Evolutionary conservation across 1,140 invertebrate species (phyloP).

Genomic region (Diuraphis noxia): DNA sequence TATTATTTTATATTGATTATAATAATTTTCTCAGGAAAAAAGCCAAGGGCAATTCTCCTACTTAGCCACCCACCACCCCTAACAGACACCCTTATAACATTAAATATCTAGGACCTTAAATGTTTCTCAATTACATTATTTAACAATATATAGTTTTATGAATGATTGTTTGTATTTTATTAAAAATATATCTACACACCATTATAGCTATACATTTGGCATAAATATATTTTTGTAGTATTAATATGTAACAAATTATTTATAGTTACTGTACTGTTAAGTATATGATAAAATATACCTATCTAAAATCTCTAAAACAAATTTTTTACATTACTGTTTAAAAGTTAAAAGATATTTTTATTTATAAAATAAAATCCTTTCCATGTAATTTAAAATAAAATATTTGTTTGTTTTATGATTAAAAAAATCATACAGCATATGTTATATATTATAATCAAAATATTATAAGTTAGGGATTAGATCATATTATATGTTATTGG

Average conservation of each 20-base stretch:
- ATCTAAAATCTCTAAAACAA: not conserved
- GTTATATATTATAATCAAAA: not conserved
- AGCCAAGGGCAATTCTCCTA: no score
- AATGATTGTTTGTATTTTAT: not conserved
- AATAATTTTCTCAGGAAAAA: no score
- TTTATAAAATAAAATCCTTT: not conserved
- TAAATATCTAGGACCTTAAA: not conserved
- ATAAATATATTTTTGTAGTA: slow-evolving; percentile 23
- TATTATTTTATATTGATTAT: no score
- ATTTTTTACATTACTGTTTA: not conserved
- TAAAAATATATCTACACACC: not conserved
- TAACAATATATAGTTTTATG: not conserved
- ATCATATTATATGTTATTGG: not conserved
- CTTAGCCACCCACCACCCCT: no score
- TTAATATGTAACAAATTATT: not conserved
- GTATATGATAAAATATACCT: not conserved
- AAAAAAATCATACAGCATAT: not conserved
- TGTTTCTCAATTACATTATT: not conserved
- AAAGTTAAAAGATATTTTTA: not conserved
- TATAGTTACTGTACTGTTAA: not conserved
- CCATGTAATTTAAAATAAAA: not conserved
- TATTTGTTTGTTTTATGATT: not conserved
- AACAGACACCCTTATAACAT: no score
- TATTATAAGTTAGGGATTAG: not conserved
- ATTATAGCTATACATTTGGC: not conserved